Evolutionary conservation across 2,888 invertebrate species (phyloP).

Genomic region (Rhamphomyia laevipes): DNA sequence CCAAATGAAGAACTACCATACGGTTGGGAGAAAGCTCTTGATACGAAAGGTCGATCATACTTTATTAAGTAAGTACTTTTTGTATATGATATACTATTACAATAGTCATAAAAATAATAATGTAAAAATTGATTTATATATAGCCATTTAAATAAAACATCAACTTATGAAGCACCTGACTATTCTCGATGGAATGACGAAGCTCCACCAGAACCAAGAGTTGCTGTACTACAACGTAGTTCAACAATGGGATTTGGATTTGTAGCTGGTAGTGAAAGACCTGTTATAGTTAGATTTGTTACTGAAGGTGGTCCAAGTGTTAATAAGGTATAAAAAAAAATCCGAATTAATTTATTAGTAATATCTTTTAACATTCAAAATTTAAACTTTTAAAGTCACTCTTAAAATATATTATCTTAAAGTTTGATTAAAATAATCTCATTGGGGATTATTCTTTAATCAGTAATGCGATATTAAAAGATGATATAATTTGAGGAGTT

Average conservation of each 20-base stretch:
- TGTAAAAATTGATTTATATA: not conserved
- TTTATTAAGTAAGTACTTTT: conserved; percentile 58
- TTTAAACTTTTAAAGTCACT: too few species aligned
- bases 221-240: conserved; percentile 62
- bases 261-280: conserved; percentile 89
- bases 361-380: too few species aligned
- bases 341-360: too few species aligned
- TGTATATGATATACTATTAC: not conserved
- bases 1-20: conserved; percentile 59
- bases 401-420: too few species aligned
- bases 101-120: not conserved
- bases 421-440: too few species aligned
- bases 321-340: conserved; percentile 68
- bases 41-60: conserved; percentile 65
- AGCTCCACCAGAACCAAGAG: conserved; percentile 66
- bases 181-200: conserved; percentile 48
- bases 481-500: too few species aligned
- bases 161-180: conserved; percentile 77
- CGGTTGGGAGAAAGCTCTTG: conserved; percentile 84
- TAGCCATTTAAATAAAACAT: conserved; percentile 76
- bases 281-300: conserved; percentile 81
- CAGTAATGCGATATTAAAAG: too few species aligned
- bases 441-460: too few species aligned
- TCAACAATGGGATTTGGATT: conserved; percentile 83
- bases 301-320: conserved; percentile 87